Conservation (phyloP, 1,140 invertebrate species). For the Macrobrachium rosenbergii region DNA sequence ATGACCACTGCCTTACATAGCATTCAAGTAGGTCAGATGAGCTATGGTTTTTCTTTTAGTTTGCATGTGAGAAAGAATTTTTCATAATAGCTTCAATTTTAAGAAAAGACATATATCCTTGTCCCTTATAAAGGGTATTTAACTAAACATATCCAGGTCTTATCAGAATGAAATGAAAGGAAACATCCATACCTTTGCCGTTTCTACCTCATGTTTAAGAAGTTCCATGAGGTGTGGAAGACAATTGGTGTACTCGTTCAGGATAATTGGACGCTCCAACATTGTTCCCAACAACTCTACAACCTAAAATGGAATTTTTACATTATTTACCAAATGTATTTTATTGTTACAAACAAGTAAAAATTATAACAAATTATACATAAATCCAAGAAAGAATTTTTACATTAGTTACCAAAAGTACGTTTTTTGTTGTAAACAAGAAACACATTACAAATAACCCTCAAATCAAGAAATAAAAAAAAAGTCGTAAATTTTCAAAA, state of each 20-base stretch:
- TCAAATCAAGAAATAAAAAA: too few relatives aligned
- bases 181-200: constrained; percentile 39
- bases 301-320: constrained; percentile 77
- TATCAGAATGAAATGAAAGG: not conserved
- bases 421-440: not conserved
- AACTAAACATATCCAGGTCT: not conserved
- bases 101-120: too few relatives aligned
- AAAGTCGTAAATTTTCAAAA: too few relatives aligned
- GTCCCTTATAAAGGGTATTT: too few relatives aligned
- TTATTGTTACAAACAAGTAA: constrained; percentile 45
- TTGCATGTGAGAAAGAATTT: too few relatives aligned
- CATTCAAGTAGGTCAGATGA: too few relatives aligned
- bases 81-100: too few relatives aligned
- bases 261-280: constrained; percentile 87
- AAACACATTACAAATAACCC: too few relatives aligned
- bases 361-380: not conserved
- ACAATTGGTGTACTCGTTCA: constrained; percentile 74
- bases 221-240: constrained; percentile 60
- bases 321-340: constrained; percentile 32
- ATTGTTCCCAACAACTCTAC: constrained; percentile 90
- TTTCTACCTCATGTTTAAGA: constrained; percentile 55
- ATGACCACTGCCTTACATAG: too few relatives aligned
- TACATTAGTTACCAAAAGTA: not conserved
- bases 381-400: too few relatives aligned
- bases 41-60: too few relatives aligned